These are phyloP conservation scores for Parazoanthus darwini DNA, from an alignment of 92 coral and sea anemone genomes.

Conservation along the genomic window DNA sequence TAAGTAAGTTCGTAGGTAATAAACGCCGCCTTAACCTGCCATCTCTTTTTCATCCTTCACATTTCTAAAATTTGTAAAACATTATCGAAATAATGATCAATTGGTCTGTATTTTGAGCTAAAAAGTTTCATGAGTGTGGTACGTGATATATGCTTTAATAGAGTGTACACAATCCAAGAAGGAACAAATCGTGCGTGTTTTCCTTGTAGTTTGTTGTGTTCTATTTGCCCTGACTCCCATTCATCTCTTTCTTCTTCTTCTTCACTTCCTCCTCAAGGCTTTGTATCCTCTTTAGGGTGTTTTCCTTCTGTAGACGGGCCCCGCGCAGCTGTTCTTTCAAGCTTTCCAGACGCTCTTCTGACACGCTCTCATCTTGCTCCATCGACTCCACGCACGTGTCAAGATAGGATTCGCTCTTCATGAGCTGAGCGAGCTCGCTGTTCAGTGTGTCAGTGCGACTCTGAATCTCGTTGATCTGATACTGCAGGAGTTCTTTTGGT, in stretches of 20 bases:
- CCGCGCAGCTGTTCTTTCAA: constrained; percentile 79
- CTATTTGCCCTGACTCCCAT: constrained; percentile 1
- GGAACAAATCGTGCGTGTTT: neutral
- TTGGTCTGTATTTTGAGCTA: neutral
- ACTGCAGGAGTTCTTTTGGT: constrained; percentile 83
- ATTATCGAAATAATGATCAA: neutral
- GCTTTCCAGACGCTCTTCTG: constrained; percentile 65
- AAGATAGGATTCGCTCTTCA: constrained; percentile 85
- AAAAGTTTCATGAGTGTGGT: neutral
- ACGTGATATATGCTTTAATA: neutral
- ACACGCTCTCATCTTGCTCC: constrained; percentile 56
- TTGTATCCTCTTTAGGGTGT: constrained; percentile 74
- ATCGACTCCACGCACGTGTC: constrained; percentile 57
- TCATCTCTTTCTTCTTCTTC: constrained; percentile 79
- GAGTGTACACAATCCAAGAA: neutral
- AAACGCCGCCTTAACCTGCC: neutral
- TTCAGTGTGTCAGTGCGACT: constrained; percentile 78
- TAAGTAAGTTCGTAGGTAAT: no score
- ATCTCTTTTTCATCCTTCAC: neutral
- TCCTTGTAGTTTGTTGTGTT: neutral
- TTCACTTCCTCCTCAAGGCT: constrained; percentile 84
- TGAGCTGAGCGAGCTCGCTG: constrained; percentile 83
- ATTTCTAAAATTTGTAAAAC: no score
- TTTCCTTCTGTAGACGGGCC: constrained; percentile 79
- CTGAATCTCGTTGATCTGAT: constrained; percentile 82